These are phyloP conservation scores for Troides helena DNA, from an alignment of 2,888 invertebrate genomes.

Conservation along the genomic window DNA sequence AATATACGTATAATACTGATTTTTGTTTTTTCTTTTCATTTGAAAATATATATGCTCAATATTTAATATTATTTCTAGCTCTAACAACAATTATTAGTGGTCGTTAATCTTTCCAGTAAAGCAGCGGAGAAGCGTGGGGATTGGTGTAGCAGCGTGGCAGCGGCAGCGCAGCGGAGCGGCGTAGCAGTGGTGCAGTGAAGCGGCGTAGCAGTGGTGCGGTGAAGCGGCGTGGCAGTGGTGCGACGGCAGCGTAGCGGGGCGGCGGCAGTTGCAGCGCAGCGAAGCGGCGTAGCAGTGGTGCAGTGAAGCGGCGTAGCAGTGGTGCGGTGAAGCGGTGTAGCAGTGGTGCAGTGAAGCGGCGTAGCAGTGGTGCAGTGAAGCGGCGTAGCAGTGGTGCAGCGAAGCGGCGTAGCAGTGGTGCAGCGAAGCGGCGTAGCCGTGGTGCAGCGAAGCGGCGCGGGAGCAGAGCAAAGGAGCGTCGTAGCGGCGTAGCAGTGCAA, in stretches of 20 bases:
- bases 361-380: no score
- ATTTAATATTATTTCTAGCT: background rate
- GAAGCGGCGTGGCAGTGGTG: background rate
- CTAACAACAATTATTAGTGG: background rate
- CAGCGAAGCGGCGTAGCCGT: conserved; percentile 2
- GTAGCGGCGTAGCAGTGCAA: conserved; percentile 15
- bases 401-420: background rate
- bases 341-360: no score
- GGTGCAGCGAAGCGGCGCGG: background rate
- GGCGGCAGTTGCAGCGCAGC: conserved; percentile 7
- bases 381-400: background rate
- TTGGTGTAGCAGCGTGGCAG: background rate
- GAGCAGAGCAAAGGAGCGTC: conserved; percentile 12
- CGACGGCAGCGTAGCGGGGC: background rate
- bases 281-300: background rate
- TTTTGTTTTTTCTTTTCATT: background rate
- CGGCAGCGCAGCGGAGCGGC: background rate
- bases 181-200: background rate
- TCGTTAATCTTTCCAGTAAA: no score
- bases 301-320: no score
- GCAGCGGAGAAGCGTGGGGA: background rate
- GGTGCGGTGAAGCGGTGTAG: background rate
- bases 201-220: conserved; percentile 2
- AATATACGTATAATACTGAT: background rate
- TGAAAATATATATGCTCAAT: background rate